Evolutionary conservation across 2,113 vertebrate genomes (phyloP), one percentile per base, ranked within the genome.

Genomic region (Eublepharis macularius): DNA sequence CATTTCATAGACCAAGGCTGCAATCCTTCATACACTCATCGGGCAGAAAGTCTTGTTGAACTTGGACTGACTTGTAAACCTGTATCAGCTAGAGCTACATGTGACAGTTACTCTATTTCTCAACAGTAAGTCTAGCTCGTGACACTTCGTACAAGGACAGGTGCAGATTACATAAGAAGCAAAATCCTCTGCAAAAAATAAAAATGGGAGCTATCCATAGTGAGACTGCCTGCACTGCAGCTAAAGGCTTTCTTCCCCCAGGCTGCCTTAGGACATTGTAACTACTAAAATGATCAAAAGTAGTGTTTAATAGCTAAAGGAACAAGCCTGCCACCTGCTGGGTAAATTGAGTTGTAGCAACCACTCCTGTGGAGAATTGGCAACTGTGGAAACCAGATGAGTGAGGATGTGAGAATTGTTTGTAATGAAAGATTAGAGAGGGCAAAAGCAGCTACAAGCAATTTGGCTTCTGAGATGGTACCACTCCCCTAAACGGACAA

Each of bases 291-390:
- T 12, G 51, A 75, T 79, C 34, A 54, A 24, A 51, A 49, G 51
- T 60, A 47, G 34, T 32, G 21, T 57, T 51, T 10, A 32, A 29
- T 6, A 73, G 4, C 36, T 19, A 8, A 66, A 83, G 69, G 76
- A 34, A 39, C 86, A 54, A 43, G 19, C 32, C 81, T 87, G 86
- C 86, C 86, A 83, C 54, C 86, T 87, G 10, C 29, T 36, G 86
- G 57, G 6, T 9, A 75, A 74, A 60, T 17, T 1, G 29, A 34
- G 5, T 74, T 34, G 32, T 45, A 51, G 70, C 78, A 72, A 43
- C 66, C 14, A 5, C 6, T 80, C 65, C 21, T 14, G 41, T 19
- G 47, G 36, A 24, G 26, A 36, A 43, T 54, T 79, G 57, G 36
- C 45, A 54, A 47, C n/a, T n/a, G 19, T 19, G 19, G 39, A 41